phyloP scores from a whole-genome alignment of 2,888 invertebrate genomes.

The Mythimna loreyi region DNA sequence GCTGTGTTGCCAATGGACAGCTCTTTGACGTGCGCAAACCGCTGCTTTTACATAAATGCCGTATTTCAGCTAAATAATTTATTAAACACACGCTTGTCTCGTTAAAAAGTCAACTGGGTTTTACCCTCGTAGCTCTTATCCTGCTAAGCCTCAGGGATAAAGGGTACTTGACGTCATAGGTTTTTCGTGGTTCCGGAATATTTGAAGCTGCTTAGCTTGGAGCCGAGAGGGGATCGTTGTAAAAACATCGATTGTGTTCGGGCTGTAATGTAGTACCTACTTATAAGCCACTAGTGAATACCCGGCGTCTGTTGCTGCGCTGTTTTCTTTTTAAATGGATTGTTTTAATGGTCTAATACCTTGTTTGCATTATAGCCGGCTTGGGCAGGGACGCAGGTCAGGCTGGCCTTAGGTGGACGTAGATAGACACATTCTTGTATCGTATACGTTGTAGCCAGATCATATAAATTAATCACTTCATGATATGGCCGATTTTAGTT shows the following conservation, averaged over 20 bases:
- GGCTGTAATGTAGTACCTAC: conserved; percentile 6
- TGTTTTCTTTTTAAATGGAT: too few species aligned
- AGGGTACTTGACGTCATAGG: conserved; percentile 59
- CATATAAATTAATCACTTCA: too few species aligned
- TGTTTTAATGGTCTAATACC: too few species aligned
- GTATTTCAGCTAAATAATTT: conserved; percentile 59
- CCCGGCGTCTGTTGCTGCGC: too few species aligned
- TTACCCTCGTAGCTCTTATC: conserved; percentile 53
- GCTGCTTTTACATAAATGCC: conserved; percentile 65
- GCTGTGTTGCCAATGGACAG: conserved; percentile 68
- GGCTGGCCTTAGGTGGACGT: too few species aligned
- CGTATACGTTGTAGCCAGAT: too few species aligned
- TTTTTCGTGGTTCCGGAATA: conserved; percentile 54
- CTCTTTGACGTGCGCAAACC: conserved; percentile 70
- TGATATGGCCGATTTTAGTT: too few species aligned
- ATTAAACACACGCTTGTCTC: conserved; percentile 53
- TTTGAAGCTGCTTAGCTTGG: conserved; percentile 39
- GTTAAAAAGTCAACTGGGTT: conserved; percentile 58
- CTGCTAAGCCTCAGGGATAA: conserved; percentile 58
- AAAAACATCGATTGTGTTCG: conserved; percentile 36
- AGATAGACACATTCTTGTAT: too few species aligned
- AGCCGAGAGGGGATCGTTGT: conserved; percentile 21
- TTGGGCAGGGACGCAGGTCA: too few species aligned
- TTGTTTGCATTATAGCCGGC: too few species aligned
- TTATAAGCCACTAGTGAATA: background rate